Evolutionary conservation across 2,797 vertebrate genomes (phyloP).

Genomic region (Myotis planiceps): DNA sequence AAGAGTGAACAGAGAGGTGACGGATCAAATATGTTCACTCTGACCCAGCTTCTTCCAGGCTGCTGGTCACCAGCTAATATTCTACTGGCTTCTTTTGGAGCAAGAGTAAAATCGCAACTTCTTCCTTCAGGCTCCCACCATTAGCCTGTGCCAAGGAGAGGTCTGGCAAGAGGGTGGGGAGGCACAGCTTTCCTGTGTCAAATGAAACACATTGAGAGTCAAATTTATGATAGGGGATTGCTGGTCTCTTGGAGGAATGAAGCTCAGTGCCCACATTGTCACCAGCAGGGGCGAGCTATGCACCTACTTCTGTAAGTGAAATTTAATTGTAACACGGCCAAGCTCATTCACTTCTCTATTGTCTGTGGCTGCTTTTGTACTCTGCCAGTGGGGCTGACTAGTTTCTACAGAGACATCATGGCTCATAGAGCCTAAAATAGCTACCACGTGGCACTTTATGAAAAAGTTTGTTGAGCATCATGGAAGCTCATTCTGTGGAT

Average conservation of each 20-base stretch:
- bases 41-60: neutral
- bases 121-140: neutral
- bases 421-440: neutral
- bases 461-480: neutral
- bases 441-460: accelerated
- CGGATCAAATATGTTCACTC: neutral
- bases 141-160: neutral
- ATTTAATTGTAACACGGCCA: neutral
- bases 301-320: neutral
- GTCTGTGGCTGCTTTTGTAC: neutral
- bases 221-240: neutral
- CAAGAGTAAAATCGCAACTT: neutral
- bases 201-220: neutral
- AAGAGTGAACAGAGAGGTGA: neutral
- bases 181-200: neutral
- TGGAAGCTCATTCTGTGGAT: neutral
- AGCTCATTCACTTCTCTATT: neutral
- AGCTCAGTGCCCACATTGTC: neutral
- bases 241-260: neutral
- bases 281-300: neutral
- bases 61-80: neutral
- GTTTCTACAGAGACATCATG: neutral
- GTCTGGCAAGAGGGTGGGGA: neutral
- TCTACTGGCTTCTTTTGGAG: neutral
- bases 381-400: neutral